phyloP scores from a whole-genome alignment of 1,140 invertebrate genomes.

The Sminthurinus signatus region DNA sequence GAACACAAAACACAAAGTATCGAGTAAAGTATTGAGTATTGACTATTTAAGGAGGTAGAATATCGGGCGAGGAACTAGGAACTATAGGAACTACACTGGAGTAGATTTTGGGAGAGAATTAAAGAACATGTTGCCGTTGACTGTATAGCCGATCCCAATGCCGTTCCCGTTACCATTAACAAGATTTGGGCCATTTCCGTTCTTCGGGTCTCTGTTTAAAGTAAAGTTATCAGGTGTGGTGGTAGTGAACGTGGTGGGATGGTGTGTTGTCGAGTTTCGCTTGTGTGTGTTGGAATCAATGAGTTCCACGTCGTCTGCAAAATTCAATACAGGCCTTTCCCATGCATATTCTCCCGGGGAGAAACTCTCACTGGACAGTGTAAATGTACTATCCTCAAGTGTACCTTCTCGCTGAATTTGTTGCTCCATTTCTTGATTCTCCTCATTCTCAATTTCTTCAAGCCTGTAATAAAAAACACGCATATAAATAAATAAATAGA shows the following conservation, averaged over 20 bases:
- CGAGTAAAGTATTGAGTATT: too few species aligned
- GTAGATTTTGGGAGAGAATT: constrained; percentile 17
- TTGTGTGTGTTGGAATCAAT: constrained; percentile 1
- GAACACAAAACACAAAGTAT: too few species aligned
- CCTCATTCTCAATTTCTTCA: constrained; percentile 31
- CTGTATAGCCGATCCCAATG: too few species aligned
- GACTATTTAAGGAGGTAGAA: too few species aligned
- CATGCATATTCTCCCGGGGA: constrained; percentile 12
- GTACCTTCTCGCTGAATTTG: constrained; percentile 13
- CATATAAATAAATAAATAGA: constrained; percentile 5
- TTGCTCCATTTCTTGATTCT: constrained; percentile 38
- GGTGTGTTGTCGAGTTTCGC: constrained; percentile 4
- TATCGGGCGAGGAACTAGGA: too few species aligned
- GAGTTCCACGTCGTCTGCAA: constrained; percentile 4
- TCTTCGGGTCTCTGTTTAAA: too few species aligned
- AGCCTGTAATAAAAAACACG: constrained; percentile 1
- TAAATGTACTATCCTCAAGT: constrained; percentile 39
- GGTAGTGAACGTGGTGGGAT: too few species aligned
- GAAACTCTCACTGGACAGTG: constrained; percentile 25
- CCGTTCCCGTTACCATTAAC: constrained; percentile 2
- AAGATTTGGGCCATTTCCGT: background rate
- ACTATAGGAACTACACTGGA: constrained; percentile 9
- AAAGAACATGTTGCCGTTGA: constrained; percentile 22
- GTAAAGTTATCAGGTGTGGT: too few species aligned
- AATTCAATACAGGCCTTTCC: constrained; percentile 15